Evolutionary conservation across 2,797 vertebrate species (phyloP).

Genomic region (Poeciliopsis presidionis): DNA sequence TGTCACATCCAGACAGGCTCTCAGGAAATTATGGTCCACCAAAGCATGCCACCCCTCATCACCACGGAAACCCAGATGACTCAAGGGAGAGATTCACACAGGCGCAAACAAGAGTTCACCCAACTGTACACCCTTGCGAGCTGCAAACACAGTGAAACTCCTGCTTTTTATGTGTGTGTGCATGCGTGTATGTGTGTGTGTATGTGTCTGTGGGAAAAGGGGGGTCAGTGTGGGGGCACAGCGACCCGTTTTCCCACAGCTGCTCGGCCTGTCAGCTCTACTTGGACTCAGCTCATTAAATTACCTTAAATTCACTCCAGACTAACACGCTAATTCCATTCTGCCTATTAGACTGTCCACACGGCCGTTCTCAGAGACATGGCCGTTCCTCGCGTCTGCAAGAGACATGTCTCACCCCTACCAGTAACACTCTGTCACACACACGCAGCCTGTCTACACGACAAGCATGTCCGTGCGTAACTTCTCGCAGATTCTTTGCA

Average conservation of each 20-base stretch:
- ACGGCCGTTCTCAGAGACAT: constrained; percentile 21
- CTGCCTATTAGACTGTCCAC: constrained; percentile 57
- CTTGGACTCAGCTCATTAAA: constrained; percentile 45
- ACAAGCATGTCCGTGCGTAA: constrained; percentile 33
- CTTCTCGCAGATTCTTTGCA: constrained; percentile 8
- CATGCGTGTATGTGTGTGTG: too few relatives aligned
- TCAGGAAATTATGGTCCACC: constrained; percentile 74
- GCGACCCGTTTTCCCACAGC: constrained; percentile 62
- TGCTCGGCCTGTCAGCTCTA: neutral
- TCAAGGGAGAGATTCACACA: constrained; percentile 49
- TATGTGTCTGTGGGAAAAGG: neutral
- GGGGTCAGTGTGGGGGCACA: neutral
- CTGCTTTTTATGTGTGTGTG: constrained; percentile 17
- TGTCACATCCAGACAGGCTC: constrained; percentile 77
- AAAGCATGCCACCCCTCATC: constrained; percentile 67
- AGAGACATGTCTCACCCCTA: constrained; percentile 74
- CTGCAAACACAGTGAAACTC: constrained; percentile 54
- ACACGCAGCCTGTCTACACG: constrained; percentile 12
- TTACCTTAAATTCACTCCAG: constrained; percentile 48
- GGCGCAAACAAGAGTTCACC: constrained; percentile 48
- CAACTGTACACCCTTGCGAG: constrained; percentile 51
- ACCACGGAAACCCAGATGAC: constrained; percentile 74
- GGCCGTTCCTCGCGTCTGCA: constrained; percentile 63
- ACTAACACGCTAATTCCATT: constrained; percentile 56
- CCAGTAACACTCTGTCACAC: constrained; percentile 13